Evolutionary conservation across 2,113 vertebrate species (phyloP), one percentile per base, ranked within the genome.

Genomic region (Cygnus atratus): DNA sequence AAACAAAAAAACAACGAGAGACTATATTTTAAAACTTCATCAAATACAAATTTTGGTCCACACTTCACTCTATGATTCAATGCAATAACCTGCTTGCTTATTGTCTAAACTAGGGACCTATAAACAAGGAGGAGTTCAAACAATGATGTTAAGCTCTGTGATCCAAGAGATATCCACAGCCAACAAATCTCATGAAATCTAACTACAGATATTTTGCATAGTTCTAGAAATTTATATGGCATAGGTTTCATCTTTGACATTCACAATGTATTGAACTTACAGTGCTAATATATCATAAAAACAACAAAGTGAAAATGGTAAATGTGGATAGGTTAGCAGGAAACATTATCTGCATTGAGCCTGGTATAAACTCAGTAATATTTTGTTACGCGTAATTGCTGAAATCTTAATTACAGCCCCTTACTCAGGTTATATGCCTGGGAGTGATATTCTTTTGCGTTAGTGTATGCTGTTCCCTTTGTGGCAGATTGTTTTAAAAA

Each of bases 401-500:
- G 88, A 92, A 84, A 84, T 44, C 83, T 92, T 93, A 76, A 89
- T 66, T 81, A 73, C 54, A 75, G 24, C 3, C 10, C n/a, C 24
- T 94, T 10, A 2, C 50, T 41, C 62, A 39, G 35, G 77, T 95
- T 96, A 54, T 54, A 54, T 65, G 62, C 70, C 66, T 1, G 2
- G 62, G 6, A 94, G 24, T 19, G 37, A 68, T 72, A 73, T 70
- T 84, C 33, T 55, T 87, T 87, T 73, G 48, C 80, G 79, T 92
- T 58, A 73, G 48, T 20, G 41, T 78, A 46, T 37, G 62, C 58
- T 72, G 21, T 39, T 92, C 28, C 86, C 58, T 94, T 87, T 89
- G 24, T 94, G 77, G 70, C 31, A 92, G 80, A 95, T 84, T 88
- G 66, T 90, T 94, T 89, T 71, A 61, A 90, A 95, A 67, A 78